Conservation (phyloP, 2,113 vertebrate genomes). For the Xenopus tropicalis region UCB_Xtro_10.0 CM004449.2:114773501-114774000, state of each 20-base stretch:
- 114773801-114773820: too few relatives aligned
- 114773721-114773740: not conserved
- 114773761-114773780: too few relatives aligned
- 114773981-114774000: constrained; percentile 36
- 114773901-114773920: not conserved
- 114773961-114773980: constrained; percentile 38
- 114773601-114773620: constrained; percentile 53
- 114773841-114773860: too few relatives aligned
- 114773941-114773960: constrained; percentile 33
- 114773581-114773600: constrained; percentile 56
- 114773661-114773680: constrained; percentile 8
- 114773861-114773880: too few relatives aligned
- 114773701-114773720: not conserved
- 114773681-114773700: constrained; percentile 23
- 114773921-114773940: constrained; percentile 20
- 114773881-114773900: too few relatives aligned
- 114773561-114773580: constrained; percentile 70
- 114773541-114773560: constrained; percentile 75
- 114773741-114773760: too few relatives aligned
- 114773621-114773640: constrained; percentile 31
- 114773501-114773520: constrained; percentile 84
- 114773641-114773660: not conserved
- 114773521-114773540: constrained; percentile 77
- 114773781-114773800: too few relatives aligned
- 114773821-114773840: too few relatives aligned